Evolutionary conservation across 2,113 vertebrate genomes (phyloP), one percentile per base, ranked within the genome.

Genomic region (Andinoacara biseriatus): DNA sequence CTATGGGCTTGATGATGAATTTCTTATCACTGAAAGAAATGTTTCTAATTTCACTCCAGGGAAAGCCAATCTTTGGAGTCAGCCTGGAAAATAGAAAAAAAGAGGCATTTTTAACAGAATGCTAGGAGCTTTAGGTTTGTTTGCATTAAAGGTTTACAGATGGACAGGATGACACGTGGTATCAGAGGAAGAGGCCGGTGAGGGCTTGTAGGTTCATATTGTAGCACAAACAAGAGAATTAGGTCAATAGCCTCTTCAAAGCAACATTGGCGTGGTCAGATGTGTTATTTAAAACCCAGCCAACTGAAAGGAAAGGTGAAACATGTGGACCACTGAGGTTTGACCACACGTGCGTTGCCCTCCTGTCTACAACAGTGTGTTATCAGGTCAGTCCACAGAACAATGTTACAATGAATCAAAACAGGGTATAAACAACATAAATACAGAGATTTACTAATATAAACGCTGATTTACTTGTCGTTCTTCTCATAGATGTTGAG

Each of bases 21-120:
- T 99, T 99, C 92, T 99, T 99, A 86, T 99, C 98, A 81, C 93
- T 97, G 94, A 98, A 99, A 82, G 98, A 99, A 92, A 99, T 97
- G 87, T 99, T 99, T 89, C 97, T 95, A 84, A 99, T 99, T 95
- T 99, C 98, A 4, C 97, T 99, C 98, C 98, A 99, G 1, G 98
- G 98, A 74, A 99, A 99, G 76, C 98, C 98, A 22, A 99, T 99
- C 94, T 99, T 99, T 1, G 98, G 98, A 33, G 97, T 96, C 83
- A 99, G 94, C 83, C 98, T 99, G 85, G 31, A 89, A 91, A 63
- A 75, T 0, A 83, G 43, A 56, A 74, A 35, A 10, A 72, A 49
- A 78, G 4, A 74, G 29, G 57, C 54, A 38, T 72, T 54, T 54
- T 54, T 54, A 11, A 54, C 26, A 72, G 24, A 13, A 17, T 33